Percentiles rank a stretch among this genome's conserved stretches.
Evolutionary conservation across 1,140 invertebrate genomes (phyloP).

Genomic region (Triops longicaudatus): DNA sequence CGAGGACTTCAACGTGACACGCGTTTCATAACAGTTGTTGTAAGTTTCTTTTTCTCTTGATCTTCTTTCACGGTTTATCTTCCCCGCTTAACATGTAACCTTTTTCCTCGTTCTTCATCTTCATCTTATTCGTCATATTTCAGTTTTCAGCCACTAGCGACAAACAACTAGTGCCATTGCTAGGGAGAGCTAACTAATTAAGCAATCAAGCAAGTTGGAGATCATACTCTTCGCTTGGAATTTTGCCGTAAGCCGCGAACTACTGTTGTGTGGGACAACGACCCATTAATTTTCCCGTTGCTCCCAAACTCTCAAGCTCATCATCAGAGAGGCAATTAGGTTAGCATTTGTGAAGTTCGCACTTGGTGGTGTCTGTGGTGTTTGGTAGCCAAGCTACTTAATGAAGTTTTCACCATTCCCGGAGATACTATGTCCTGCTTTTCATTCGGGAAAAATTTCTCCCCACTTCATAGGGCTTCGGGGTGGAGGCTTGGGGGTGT

Average conservation of each 20-base stretch:
- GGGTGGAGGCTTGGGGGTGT: background rate
- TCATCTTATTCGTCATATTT: background rate
- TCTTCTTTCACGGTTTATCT: background rate
- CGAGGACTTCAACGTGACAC: background rate
- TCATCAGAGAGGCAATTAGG: background rate
- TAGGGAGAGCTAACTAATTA: background rate
- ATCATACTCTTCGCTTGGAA: background rate
- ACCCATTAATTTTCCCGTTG: background rate
- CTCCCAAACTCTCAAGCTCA: background rate
- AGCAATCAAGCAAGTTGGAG: background rate
- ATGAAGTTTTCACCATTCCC: background rate
- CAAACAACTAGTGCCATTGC: background rate
- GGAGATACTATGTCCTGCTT: background rate
- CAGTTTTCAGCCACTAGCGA: background rate
- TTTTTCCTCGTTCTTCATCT: background rate
- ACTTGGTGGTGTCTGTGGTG: constrained; percentile 1
- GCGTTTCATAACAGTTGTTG: background rate
- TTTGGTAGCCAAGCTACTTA: constrained; percentile 11
- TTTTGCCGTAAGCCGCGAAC: background rate
- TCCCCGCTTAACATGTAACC: background rate
- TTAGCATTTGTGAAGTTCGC: constrained; percentile 2
- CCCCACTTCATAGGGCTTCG: background rate
- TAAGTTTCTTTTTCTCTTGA: background rate
- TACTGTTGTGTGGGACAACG: background rate
- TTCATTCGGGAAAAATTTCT: background rate